phyloP scores from a whole-genome alignment of 2,888 invertebrate genomes.

The Portevinia maculata region DNA sequence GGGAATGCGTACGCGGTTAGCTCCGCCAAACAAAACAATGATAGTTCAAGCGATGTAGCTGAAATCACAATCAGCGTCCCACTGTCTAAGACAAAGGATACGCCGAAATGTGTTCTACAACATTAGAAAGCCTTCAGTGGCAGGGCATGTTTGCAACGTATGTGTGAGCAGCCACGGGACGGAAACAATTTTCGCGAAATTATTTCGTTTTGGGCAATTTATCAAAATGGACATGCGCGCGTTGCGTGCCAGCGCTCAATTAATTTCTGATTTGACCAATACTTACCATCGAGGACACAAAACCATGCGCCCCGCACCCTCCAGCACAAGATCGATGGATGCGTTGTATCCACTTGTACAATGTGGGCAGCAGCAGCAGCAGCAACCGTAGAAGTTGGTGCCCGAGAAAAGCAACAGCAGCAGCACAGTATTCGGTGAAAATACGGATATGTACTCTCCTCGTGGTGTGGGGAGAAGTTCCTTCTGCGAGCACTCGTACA shows the following conservation, averaged over 20 bases:
- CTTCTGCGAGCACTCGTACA: conserved; percentile 13
- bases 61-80: conserved; percentile 32
- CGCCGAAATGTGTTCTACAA: conserved; percentile 71
- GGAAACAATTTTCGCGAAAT: conserved; percentile 75
- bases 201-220: conserved; percentile 76
- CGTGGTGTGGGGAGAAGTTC: neutral
- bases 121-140: conserved; percentile 66
- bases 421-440: conserved; percentile 52
- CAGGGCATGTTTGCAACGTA: conserved; percentile 1
- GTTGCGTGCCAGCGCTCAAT: conserved; percentile 76
- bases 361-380: conserved; percentile 61
- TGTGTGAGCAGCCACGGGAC: conserved; percentile 7
- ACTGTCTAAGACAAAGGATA: conserved; percentile 62
- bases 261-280: conserved; percentile 76
- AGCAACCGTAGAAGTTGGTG: conserved; percentile 28
- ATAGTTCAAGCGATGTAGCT: conserved; percentile 59
- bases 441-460: conserved; percentile 31
- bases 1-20: conserved; percentile 48
- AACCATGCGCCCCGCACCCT: conserved; percentile 18
- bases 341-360: conserved; percentile 63
- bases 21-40: conserved; percentile 49
- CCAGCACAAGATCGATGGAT: conserved; percentile 51
- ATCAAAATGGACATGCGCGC: conserved; percentile 76
- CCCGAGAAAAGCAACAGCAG: no score
- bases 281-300: conserved; percentile 71